phyloP scores from a whole-genome alignment of 2,797 vertebrate species.

The Chiloscyllium punctatum region DNA sequence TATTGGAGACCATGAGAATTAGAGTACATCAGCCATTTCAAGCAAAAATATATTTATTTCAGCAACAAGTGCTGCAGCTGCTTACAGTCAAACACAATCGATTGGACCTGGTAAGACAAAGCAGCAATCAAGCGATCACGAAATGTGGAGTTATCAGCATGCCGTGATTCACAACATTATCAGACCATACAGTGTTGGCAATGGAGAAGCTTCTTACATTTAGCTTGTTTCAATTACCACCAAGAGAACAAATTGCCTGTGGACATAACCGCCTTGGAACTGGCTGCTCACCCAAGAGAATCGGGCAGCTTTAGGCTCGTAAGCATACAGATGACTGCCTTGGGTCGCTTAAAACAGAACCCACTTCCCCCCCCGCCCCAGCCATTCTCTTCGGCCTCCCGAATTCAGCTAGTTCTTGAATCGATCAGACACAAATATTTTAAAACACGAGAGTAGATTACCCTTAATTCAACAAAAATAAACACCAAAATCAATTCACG shows the following conservation, averaged over 20 bases:
- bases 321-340: background rate
- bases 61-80: slow-evolving; percentile 18
- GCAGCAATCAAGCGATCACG: background rate
- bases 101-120: slow-evolving; percentile 23
- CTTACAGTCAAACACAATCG: slow-evolving; percentile 35
- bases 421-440: background rate
- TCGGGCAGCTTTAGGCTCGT: background rate
- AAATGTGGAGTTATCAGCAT: slow-evolving; percentile 27
- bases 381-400: too few relatives aligned
- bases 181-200: slow-evolving; percentile 14
- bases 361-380: background rate
- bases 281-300: background rate
- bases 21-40: slow-evolving; percentile 14
- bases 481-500: background rate
- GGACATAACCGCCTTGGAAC: background rate
- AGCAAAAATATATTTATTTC: slow-evolving; percentile 38
- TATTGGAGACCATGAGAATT: background rate
- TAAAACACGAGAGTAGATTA: background rate
- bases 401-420: background rate
- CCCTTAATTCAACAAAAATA: background rate
- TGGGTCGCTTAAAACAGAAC: background rate
- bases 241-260: background rate
- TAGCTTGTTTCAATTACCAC: background rate
- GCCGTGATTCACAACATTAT: slow-evolving; percentile 27
- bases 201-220: slow-evolving; percentile 9